Conservation (phyloP, 2,888 invertebrate species). For the Seira ritae region DNA sequence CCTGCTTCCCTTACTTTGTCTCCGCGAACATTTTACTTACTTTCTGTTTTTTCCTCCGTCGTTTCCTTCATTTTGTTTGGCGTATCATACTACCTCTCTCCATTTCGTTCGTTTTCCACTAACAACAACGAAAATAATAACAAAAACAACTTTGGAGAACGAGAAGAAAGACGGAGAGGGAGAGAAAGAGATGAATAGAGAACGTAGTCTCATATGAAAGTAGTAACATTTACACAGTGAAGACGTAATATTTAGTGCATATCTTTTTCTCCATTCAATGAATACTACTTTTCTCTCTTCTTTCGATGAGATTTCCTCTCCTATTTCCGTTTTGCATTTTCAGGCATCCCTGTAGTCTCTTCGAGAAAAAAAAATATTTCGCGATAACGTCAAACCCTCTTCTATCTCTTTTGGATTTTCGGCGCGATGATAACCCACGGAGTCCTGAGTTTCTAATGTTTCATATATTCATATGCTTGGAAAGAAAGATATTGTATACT, state of each 20-base stretch:
- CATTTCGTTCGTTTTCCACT: not conserved
- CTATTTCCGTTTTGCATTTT: slow-evolving; percentile 10
- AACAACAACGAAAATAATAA: slow-evolving; percentile 1
- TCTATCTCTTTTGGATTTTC: not conserved
- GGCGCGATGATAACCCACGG: not conserved
- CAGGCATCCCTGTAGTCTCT: not conserved
- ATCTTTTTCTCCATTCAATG: slow-evolving; percentile 6
- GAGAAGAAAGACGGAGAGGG: not conserved
- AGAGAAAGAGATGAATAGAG: not conserved
- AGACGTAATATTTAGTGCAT: not conserved
- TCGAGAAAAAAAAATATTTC: not conserved
- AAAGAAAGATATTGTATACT: not conserved
- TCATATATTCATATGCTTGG: too few species aligned
- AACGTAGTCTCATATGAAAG: not conserved
- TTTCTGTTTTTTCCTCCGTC: slow-evolving; percentile 35
- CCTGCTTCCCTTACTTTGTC: slow-evolving; percentile 6
- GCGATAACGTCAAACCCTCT: not conserved
- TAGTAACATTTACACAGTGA: slow-evolving; percentile 4
- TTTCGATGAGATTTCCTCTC: slow-evolving; percentile 13
- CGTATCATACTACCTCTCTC: not conserved
- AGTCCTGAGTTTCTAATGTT: too few species aligned
- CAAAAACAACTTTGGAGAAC: not conserved
- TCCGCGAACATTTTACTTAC: slow-evolving; percentile 38
- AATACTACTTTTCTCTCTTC: slow-evolving; percentile 8
- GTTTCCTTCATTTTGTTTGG: slow-evolving; percentile 17